These are phyloP conservation scores for Holothuria leucospilota DNA, from an alignment of 53 echinoderm and acorn worm species.

Conservation along the genomic window DNA sequence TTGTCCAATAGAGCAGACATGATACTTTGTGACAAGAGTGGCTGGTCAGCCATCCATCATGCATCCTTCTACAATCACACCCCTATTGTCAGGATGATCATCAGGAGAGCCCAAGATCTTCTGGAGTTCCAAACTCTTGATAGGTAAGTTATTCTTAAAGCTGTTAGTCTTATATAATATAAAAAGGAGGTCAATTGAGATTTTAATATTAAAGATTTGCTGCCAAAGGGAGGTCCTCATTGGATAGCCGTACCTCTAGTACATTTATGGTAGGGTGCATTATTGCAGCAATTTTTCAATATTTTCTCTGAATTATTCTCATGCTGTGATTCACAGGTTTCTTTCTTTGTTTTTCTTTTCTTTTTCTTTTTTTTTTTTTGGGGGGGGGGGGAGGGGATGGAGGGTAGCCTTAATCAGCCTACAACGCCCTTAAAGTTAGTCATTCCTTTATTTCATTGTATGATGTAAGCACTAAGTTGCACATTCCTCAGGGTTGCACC, in stretches of 20 bases:
- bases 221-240: not conserved
- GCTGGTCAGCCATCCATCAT: slow-evolving; percentile 97
- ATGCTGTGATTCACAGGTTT: too few species aligned
- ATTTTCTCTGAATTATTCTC: too few species aligned
- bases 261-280: too few species aligned
- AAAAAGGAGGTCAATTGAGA: not conserved
- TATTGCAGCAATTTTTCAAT: too few species aligned
- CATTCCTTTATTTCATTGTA: too few species aligned
- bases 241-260: not conserved
- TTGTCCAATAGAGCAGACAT: slow-evolving; percentile 89
- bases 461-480: too few species aligned
- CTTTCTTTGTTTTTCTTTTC: too few species aligned
- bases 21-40: slow-evolving; percentile 79
- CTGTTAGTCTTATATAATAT: not conserved
- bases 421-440: too few species aligned
- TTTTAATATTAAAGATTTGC: not conserved
- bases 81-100: slow-evolving; percentile 86
- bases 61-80: slow-evolving; percentile 95
- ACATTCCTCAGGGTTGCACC: too few species aligned
- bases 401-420: too few species aligned
- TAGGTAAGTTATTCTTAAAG: slow-evolving; percentile 66
- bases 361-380: too few species aligned
- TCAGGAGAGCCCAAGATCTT: slow-evolving; percentile 79
- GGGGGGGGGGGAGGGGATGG: too few species aligned
- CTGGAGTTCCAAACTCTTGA: slow-evolving; percentile 93